These are phyloP conservation scores for Agapostemon virescens DNA, from an alignment of 2,888 invertebrate species.

Conservation along the genomic window DNA sequence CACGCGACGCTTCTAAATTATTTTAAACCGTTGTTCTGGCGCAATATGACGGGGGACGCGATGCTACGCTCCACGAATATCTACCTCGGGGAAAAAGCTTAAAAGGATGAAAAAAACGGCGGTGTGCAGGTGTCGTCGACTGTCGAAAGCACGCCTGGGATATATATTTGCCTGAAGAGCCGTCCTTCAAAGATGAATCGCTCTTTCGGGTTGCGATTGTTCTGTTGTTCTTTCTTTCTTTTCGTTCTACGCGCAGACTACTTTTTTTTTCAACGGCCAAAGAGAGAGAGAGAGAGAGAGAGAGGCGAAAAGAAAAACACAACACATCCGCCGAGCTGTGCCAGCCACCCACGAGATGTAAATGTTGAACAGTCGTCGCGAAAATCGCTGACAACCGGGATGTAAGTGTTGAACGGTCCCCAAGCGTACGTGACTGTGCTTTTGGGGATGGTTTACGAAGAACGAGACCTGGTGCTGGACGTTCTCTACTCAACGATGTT, in stretches of 20 bases:
- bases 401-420: constrained; percentile 4
- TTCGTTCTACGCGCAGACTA: constrained; percentile 13
- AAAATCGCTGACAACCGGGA: constrained; percentile 6
- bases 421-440: background rate
- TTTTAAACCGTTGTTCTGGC: constrained; percentile 65
- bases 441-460: background rate
- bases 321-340: background rate
- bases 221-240: constrained; percentile 14
- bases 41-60: constrained; percentile 60
- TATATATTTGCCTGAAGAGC: constrained; percentile 60
- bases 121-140: constrained; percentile 56
- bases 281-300: background rate
- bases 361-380: background rate
- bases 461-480: background rate
- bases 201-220: constrained; percentile 33
- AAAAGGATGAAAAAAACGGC: constrained; percentile 42
- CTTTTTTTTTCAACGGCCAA: background rate
- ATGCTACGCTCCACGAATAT: constrained; percentile 36
- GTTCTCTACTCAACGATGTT: background rate
- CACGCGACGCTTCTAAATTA: constrained; percentile 61
- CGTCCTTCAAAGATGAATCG: constrained; percentile 54
- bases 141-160: constrained; percentile 63
- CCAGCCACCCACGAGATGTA: background rate
- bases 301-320: background rate
- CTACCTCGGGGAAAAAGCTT: constrained; percentile 11